These are phyloP conservation scores for Cactoblastis cactorum DNA, from an alignment of 2,888 invertebrate species.

Conservation along the genomic window DNA sequence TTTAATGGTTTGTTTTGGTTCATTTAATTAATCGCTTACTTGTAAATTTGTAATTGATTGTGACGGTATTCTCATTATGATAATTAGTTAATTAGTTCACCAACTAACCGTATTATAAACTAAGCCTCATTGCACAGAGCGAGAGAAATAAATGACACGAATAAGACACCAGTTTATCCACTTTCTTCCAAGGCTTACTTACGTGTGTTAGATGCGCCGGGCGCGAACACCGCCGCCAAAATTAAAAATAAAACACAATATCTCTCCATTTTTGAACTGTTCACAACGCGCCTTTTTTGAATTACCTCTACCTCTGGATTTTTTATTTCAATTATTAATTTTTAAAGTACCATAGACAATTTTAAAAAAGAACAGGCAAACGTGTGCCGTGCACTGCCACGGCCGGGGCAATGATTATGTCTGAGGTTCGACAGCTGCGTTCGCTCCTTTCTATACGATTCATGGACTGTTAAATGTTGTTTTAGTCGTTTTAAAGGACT, in stretches of 20 bases:
- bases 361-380: constrained; percentile 22
- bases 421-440: constrained; percentile 29
- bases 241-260: constrained; percentile 50
- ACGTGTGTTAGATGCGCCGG: constrained; percentile 61
- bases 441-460: constrained; percentile 47
- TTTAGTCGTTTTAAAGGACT: constrained; percentile 12
- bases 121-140: constrained; percentile 17
- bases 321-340: constrained; percentile 13
- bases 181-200: constrained; percentile 62
- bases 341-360: constrained; percentile 13
- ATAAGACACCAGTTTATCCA: constrained; percentile 45
- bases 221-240: constrained; percentile 48
- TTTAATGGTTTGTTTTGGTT: neutral
- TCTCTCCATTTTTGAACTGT: constrained; percentile 44
- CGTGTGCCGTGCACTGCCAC: constrained; percentile 54
- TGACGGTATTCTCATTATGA: neutral
- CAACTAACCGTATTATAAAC: neutral
- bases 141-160: constrained; percentile 38
- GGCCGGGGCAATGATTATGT: constrained; percentile 51
- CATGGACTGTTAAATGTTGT: constrained; percentile 37
- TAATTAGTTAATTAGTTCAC: neutral
- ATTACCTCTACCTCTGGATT: too few species aligned
- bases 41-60: neutral
- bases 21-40: neutral
- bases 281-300: constrained; percentile 19